Evolutionary conservation across 2,888 invertebrate genomes (phyloP), one percentile per base, ranked within the genome.

Genomic region (Watsonalla cultraria): DNA sequence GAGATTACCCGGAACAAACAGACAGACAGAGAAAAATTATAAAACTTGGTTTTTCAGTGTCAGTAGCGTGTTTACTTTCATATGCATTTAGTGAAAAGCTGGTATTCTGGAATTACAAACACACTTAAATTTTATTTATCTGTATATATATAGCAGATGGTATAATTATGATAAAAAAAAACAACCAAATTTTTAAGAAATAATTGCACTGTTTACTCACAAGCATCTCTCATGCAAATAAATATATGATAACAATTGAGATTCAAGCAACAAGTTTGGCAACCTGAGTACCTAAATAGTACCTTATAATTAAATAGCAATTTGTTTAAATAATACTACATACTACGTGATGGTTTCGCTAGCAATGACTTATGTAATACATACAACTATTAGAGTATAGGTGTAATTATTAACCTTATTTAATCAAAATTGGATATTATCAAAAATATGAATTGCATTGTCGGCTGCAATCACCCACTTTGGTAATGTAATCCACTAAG

Each of bases 181-280:
- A 75, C 68, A 60, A 62, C 34, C 53, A 58, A 57, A 54, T 62
- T 62, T 69, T 70, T 72, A 71, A 74, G 76, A 71, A 87, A 84
- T 79, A 84, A 86, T 85, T 88, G 84, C 87, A 86, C 81, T 83
- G 74, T 86, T 86, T 87, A 84, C 76, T 84, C 68, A 74, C 67
- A 89, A 89, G 89, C 89, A 42, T 77, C 79, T 72, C 74, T 80
- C 83, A 88, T 86, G 88, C 90, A 88, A 88, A 89, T 86, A 87
- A 88, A 88, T 79, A 83, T 59, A 75, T 78, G 72, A 78, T 73
- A 77, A 78, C 70, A 75, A 70, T 65, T 57, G 82, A 84, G 85
- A 85, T 85, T 85, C 85, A 85, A 84, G 85, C 84, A 79, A 76
- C 66, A 72, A 71, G 72, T 83, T 84, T 84, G 84, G 84, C 84